These are phyloP conservation scores for Dendrophyllia cribrosa DNA, from an alignment of 64 coral and sea anemone species.

Conservation along the genomic window DNA sequence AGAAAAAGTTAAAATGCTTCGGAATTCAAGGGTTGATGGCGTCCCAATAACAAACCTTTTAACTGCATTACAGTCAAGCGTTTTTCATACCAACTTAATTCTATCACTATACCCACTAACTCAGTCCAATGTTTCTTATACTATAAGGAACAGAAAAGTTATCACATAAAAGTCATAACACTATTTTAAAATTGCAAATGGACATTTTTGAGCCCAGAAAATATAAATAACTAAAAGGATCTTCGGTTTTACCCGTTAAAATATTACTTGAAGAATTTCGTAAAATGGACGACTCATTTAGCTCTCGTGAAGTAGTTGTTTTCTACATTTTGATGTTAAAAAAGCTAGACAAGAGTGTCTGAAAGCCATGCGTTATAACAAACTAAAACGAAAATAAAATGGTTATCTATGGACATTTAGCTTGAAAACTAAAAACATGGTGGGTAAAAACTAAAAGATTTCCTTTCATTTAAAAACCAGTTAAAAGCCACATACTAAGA, in stretches of 20 bases:
- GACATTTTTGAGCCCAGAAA: not conserved
- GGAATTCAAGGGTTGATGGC: not conserved
- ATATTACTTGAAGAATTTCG: not conserved
- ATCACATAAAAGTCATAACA: not conserved
- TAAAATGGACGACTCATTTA: not conserved
- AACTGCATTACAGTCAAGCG: not conserved
- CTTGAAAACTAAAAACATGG: too few relatives aligned
- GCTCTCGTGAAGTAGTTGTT: too few relatives aligned
- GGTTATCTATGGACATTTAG: too few relatives aligned
- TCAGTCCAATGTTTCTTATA: not conserved
- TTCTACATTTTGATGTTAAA: not conserved
- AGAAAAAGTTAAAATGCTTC: not conserved
- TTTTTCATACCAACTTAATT: not conserved
- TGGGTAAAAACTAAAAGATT: too few relatives aligned
- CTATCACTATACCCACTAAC: not conserved
- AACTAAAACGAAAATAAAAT: too few relatives aligned
- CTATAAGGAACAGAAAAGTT: not conserved
- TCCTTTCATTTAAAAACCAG: too few relatives aligned
- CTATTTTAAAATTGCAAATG: slow-evolving; percentile 19
- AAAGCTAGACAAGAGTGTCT: not conserved
- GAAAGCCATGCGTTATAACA: too few relatives aligned
- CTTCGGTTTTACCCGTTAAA: not conserved
- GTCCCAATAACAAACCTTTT: not conserved
- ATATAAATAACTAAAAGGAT: not conserved
- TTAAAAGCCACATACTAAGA: not conserved